Evolutionary conservation across 2,888 invertebrate genomes (phyloP).

Genomic region (Dorcus hopei): DNA sequence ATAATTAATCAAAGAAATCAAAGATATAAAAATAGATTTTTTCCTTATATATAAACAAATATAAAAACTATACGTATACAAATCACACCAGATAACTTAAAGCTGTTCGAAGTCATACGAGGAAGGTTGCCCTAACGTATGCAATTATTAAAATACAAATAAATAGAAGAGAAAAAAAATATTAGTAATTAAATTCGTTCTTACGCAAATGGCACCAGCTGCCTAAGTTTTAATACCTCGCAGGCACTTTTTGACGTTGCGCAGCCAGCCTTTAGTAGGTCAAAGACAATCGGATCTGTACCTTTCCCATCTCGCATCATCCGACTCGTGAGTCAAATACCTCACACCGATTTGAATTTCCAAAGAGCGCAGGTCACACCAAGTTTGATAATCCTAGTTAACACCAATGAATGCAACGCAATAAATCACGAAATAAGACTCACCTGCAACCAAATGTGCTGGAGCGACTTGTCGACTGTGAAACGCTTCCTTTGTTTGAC

Average conservation of each 20-base stretch:
- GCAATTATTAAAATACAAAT: slow-evolving; percentile 3
- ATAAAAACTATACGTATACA: neutral
- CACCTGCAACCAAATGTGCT: slow-evolving; percentile 95
- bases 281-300: slow-evolving; percentile 44
- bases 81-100: neutral
- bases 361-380: slow-evolving; percentile 88
- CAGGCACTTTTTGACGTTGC: slow-evolving; percentile 47
- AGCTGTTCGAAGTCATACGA: neutral
- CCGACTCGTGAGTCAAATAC: slow-evolving; percentile 88
- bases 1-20: too few species aligned
- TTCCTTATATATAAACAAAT: neutral
- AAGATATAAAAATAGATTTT: neutral
- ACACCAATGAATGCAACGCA: neutral
- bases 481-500: slow-evolving; percentile 93
- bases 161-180: slow-evolving; percentile 4
- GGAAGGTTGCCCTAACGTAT: neutral
- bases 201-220: slow-evolving; percentile 1
- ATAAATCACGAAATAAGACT: neutral
- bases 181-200: slow-evolving; percentile 4
- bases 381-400: slow-evolving; percentile 80
- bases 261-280: slow-evolving; percentile 53
- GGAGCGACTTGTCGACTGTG: slow-evolving; percentile 93
- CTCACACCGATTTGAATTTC: slow-evolving; percentile 72
- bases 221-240: slow-evolving; percentile 41
- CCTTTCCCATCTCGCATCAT: slow-evolving; percentile 85